These are phyloP conservation scores for Conistra vaccinii DNA, from an alignment of 2,888 invertebrate genomes.

Conservation along the genomic window DNA sequence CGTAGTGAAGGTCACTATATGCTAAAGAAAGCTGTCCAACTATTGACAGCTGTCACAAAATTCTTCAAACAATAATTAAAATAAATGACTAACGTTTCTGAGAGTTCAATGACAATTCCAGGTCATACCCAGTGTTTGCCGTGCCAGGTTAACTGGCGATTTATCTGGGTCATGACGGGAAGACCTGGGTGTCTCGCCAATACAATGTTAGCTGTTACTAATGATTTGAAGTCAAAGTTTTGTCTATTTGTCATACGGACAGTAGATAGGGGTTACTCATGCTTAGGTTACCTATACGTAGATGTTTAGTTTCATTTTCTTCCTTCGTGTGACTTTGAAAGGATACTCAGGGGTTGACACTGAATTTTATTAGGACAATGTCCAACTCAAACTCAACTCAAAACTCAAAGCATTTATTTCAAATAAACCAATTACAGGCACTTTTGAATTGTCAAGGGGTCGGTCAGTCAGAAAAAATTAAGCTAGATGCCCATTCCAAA, in stretches of 20 bases:
- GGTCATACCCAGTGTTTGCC: slow-evolving; percentile 23
- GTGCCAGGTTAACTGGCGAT: slow-evolving; percentile 39
- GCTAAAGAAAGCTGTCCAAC: neutral
- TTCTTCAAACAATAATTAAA: slow-evolving; percentile 29
- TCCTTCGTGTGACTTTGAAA: too few species aligned
- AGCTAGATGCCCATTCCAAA: too few species aligned
- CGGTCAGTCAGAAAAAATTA: too few species aligned
- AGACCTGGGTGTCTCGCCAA: slow-evolving; percentile 37
- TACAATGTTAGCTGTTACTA: slow-evolving; percentile 42
- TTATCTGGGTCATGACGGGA: slow-evolving; percentile 49
- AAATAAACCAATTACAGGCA: too few species aligned
- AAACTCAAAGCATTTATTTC: too few species aligned
- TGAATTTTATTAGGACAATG: too few species aligned
- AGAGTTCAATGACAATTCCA: slow-evolving; percentile 57
- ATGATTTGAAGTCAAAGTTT: slow-evolving; percentile 14
- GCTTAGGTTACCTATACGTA: too few species aligned
- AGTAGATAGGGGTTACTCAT: too few species aligned
- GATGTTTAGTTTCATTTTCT: too few species aligned
- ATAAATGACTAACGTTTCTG: slow-evolving; percentile 18
- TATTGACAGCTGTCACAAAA: slow-evolving; percentile 18
- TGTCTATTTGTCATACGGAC: neutral
- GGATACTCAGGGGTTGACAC: too few species aligned
- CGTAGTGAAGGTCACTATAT: neutral
- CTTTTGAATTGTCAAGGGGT: too few species aligned
- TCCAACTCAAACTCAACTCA: too few species aligned